Base-by-base conservation (phyloP, 2,888 invertebrate genomes). In the Geophilus truncorum region DNA sequence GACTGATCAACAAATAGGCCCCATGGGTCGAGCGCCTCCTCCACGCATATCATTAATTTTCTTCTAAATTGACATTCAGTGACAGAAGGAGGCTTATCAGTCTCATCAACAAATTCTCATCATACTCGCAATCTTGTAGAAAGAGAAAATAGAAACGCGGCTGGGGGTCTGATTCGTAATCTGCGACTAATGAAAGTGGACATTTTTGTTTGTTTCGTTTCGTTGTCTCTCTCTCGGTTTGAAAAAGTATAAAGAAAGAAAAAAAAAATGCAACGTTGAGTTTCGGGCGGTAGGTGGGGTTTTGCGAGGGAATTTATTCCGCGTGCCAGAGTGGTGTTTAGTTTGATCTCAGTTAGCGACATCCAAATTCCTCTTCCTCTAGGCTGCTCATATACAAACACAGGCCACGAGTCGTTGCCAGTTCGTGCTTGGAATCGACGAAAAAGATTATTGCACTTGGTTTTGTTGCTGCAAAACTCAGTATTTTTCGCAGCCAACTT, bases 31-130 rank as follows among this genome's bases (percentile, higher is more conserved):
- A 12, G 10, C 23, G 23, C 23, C 62, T 62, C 62, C 25, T 12
- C 62, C 25, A 57, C 57, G 62, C 62, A 62, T 62, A 62, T 62
- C 62, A 62, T 62, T 62, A 62, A 62, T 62, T 62, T 62, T 62
- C 62, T 28, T 62, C 25, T 23, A 62, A 28, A 25, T 62, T 62
- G 62, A 62, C 62, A 62, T 62, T 62, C 62, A 2, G 28, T 62
- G 62, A 62, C 62, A 62, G 62, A 62, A 28, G 25, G 25, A 62
- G 25, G 62, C 62, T 62, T 62, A 62, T 62, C 62, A 12, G 62
- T 15, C 45, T 15, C 18, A 45, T 45, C 45, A 45, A 45, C n/a
- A n/a, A 45, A n/a, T 45, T 9, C 62, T 25, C 0, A 7, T 25
- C 25, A 12, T 9, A 4, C 45, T 4, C 3, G 45, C 5, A 9